Percentiles rank a stretch among this genome's conserved stretches.
Evolutionary conservation across 2,797 vertebrate genomes (phyloP).

Genomic region (Acanthis flammea): DNA sequence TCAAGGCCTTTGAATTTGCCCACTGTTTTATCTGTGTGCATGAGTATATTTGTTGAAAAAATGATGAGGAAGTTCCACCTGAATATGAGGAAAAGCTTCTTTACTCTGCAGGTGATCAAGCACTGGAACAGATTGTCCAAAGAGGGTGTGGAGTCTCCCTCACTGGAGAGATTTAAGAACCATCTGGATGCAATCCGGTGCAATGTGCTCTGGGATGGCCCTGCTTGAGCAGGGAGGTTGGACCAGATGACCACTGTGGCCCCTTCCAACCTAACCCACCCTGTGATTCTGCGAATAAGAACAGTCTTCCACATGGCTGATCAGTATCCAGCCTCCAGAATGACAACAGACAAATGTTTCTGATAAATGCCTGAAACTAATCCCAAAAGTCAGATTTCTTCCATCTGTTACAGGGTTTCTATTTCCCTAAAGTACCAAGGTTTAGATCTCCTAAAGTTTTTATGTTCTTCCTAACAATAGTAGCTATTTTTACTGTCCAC

Average conservation of each 20-base stretch:
- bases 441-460: conserved; percentile 26
- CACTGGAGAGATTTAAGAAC: background rate
- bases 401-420: conserved; percentile 1
- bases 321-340: background rate
- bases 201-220: background rate
- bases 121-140: background rate
- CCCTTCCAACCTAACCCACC: background rate
- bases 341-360: conserved; percentile 5
- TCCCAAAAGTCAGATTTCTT: background rate
- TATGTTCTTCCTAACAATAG: conserved; percentile 6
- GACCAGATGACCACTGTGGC: background rate
- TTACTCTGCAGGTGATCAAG: background rate
- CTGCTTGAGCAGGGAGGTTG: background rate
- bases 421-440: background rate
- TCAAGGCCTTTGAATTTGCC: background rate
- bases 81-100: background rate
- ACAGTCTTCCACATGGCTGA: background rate
- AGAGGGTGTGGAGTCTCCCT: background rate
- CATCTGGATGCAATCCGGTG: background rate
- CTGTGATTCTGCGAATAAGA: background rate
- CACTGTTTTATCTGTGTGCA: background rate
- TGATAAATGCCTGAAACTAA: background rate
- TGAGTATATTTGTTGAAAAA: background rate
- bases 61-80: background rate
- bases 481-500: conserved; percentile 15